Evolutionary conservation across 2,113 vertebrate genomes (phyloP).

Genomic region (Arvicanthis niloticus): DNA sequence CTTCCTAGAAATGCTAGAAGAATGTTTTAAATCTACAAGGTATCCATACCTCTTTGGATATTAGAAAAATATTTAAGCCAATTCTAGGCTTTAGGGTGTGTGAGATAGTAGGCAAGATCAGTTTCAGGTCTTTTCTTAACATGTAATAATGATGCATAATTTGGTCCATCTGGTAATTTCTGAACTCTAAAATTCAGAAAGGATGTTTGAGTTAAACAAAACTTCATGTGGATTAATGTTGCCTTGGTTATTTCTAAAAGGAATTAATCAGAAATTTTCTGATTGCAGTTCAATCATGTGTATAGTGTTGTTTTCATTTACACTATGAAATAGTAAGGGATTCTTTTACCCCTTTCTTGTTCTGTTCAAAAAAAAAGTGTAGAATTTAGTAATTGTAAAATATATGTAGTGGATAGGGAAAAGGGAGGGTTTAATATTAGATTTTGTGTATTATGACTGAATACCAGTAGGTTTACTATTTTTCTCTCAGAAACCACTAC

Average conservation of each 20-base stretch:
- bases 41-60: not conserved
- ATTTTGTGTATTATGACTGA: not conserved
- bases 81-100: not conserved
- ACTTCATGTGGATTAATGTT: not conserved
- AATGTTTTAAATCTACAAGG: not conserved
- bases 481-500: not conserved
- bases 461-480: not conserved
- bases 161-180: not conserved
- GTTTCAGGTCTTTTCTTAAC: not conserved
- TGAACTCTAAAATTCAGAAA: rapidly evolving
- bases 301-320: not conserved
- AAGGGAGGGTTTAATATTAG: not conserved
- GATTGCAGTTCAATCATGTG: not conserved
- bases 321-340: not conserved
- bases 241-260: not conserved
- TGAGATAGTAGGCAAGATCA: not conserved
- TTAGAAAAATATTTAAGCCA: not conserved
- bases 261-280: not conserved
- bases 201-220: not conserved
- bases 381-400: not conserved
- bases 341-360: not conserved
- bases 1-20: constrained; percentile 11
- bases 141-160: constrained; percentile 21
- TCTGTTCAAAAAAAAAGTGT: not conserved
- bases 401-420: not conserved